phyloP scores from a whole-genome alignment of 2,113 vertebrate species.

The Xenopus tropicalis region UCB_Xtro_10.0 CM004445.2:67437001-67437500 shows the following conservation, averaged over 20 bases:
- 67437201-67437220: conserved; percentile 15
- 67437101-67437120: too few relatives aligned
- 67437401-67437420: conserved; percentile 18
- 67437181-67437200: background rate
- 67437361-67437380: conserved; percentile 27
- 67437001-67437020: too few relatives aligned
- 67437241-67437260: conserved; percentile 36
- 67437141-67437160: background rate
- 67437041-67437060: too few relatives aligned
- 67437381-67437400: conserved; percentile 31
- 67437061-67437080: too few relatives aligned
- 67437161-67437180: background rate
- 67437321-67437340: conserved; percentile 16
- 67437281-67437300: conserved; percentile 47
- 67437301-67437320: conserved; percentile 39
- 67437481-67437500: conserved; percentile 30
- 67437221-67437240: conserved; percentile 33
- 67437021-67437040: too few relatives aligned
- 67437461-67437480: conserved; percentile 21
- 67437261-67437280: conserved; percentile 51
- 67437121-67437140: too few relatives aligned
- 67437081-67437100: too few relatives aligned
- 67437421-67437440: conserved; percentile 24
- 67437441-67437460: conserved; percentile 31
- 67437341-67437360: conserved; percentile 25